Evolutionary conservation across 2,113 vertebrate species (phyloP).

Genomic region (Dermatemys mawii): DNA sequence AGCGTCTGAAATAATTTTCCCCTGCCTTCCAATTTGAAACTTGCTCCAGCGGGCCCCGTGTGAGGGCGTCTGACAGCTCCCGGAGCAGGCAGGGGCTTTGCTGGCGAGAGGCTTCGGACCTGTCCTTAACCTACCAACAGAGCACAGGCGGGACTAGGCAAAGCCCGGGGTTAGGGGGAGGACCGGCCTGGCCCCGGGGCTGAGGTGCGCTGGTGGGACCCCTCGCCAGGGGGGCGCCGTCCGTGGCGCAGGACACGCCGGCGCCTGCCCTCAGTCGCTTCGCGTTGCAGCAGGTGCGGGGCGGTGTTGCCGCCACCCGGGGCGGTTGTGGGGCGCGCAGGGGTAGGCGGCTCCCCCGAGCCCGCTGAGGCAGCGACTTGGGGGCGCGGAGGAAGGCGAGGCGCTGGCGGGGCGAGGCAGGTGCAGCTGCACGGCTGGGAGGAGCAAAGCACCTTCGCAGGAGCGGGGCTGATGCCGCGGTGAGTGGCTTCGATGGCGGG

Average conservation of each 20-base stretch:
- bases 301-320: neutral
- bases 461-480: too few relatives aligned
- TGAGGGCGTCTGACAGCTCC: too few relatives aligned
- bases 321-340: neutral
- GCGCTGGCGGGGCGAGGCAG: neutral
- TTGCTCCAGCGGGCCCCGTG: too few relatives aligned
- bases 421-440: neutral
- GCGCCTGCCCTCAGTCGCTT: too few relatives aligned
- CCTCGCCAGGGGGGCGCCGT: neutral
- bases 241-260: too few relatives aligned
- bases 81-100: too few relatives aligned
- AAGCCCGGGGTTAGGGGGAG: too few relatives aligned
- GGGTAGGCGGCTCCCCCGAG: neutral
- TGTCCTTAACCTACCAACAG: too few relatives aligned
- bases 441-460: neutral
- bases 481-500: too few relatives aligned
- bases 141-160: too few relatives aligned
- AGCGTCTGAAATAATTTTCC: rapidly evolving
- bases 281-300: neutral
- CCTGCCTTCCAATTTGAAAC: neutral
- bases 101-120: too few relatives aligned
- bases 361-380: neutral
- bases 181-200: neutral
- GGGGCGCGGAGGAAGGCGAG: neutral
- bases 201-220: too few relatives aligned